These are phyloP conservation scores for Microctonus aethiopoides DNA, from an alignment of 2,888 invertebrate species.

Conservation along the genomic window DNA sequence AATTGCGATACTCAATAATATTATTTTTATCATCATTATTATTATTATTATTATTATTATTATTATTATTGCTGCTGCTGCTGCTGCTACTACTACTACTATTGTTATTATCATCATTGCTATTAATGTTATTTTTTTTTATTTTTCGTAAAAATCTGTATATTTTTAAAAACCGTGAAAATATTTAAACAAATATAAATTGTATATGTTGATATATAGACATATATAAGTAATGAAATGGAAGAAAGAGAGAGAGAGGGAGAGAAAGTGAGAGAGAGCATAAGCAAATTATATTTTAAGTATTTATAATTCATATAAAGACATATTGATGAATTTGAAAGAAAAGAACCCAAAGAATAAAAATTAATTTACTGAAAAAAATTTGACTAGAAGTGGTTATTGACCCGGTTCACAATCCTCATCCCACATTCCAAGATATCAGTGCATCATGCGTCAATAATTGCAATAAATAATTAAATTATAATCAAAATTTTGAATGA, in stretches of 20 bases:
- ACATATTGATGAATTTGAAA: conserved; percentile 31
- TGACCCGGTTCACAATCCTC: conserved; percentile 60
- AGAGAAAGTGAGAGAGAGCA: conserved; percentile 24
- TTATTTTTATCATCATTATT: conserved; percentile 24
- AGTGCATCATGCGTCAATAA: not conserved
- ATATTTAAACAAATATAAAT: conserved; percentile 28
- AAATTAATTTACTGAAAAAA: conserved; percentile 60
- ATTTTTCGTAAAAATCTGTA: conserved; percentile 40
- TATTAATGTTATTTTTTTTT: conserved; percentile 25
- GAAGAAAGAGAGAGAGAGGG: conserved; percentile 22
- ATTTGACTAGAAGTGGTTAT: conserved; percentile 64
- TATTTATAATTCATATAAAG: conserved; percentile 19
- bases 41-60: conserved; percentile 13
- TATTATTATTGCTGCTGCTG: not conserved
- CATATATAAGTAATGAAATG: conserved; percentile 13
- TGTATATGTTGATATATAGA: conserved; percentile 10
- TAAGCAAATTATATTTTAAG: conserved; percentile 24
- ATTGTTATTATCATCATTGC: conserved; percentile 27
- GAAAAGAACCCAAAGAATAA: conserved; percentile 50
- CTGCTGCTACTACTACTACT: not conserved
- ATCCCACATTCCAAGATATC: conserved; percentile 44
- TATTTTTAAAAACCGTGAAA: conserved; percentile 47
- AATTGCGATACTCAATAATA: conserved; percentile 4
- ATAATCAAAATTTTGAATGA: not conserved
- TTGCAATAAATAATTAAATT: not conserved